Percentiles rank a stretch among this genome's conserved stretches.
These are phyloP conservation scores for Nymphalis io DNA, from an alignment of 1,140 invertebrate species.

Conservation along the genomic window DNA sequence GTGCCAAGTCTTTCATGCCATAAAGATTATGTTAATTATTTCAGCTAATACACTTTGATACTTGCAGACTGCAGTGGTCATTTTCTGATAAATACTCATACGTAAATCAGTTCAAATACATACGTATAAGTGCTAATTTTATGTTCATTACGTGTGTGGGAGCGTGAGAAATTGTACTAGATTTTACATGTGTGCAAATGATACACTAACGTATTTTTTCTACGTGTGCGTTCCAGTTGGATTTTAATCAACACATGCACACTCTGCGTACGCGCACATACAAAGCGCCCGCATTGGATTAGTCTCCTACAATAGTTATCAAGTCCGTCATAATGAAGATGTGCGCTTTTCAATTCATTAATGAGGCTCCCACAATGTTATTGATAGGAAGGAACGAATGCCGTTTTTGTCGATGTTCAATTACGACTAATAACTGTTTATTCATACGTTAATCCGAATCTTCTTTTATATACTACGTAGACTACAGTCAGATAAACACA, in stretches of 20 bases:
- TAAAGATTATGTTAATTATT: not conserved
- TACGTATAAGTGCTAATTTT: conserved; percentile 60
- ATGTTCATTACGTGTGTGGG: conserved; percentile 50
- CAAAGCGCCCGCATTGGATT: conserved; percentile 60
- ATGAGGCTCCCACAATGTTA: conserved; percentile 68
- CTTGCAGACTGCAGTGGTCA: not conserved
- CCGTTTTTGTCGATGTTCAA: conserved; percentile 59
- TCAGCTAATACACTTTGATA: not conserved
- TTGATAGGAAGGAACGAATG: conserved; percentile 57
- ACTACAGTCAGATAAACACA: conserved; percentile 38
- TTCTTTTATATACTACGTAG: conserved; percentile 47
- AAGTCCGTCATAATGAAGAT: conserved; percentile 69
- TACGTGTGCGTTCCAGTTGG: conserved; percentile 11
- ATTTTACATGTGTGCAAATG: conserved; percentile 42
- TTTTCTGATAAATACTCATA: conserved; percentile 4
- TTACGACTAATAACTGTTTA: conserved; percentile 54
- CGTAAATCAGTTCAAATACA: conserved; percentile 6
- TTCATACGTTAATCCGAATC: conserved; percentile 54
- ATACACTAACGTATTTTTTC: conserved; percentile 40
- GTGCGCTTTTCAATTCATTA: conserved; percentile 72
- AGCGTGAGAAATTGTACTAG: conserved; percentile 75
- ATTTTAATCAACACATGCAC: conserved; percentile 3
- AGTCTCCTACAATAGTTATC: conserved; percentile 65
- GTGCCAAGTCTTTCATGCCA: no score
- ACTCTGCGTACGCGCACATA: conserved; percentile 48